Conservation (phyloP, 2,113 vertebrate genomes). For the Oncorhynchus mykiss region DNA sequence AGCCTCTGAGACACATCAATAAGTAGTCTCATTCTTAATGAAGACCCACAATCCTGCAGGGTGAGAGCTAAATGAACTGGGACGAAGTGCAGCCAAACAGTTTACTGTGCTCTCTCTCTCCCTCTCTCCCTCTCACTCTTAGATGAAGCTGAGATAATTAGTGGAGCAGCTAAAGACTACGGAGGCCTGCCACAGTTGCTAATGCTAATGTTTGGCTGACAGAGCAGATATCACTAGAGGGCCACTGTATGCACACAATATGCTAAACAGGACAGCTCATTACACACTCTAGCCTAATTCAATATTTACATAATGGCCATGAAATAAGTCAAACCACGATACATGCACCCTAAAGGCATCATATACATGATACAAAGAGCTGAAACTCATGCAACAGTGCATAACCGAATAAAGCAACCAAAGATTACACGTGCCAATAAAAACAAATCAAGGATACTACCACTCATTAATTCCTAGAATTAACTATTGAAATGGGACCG, state of each 20-base stretch:
- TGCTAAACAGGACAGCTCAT: neutral
- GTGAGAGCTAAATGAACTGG: constrained; percentile 63
- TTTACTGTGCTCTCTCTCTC: constrained; percentile 39
- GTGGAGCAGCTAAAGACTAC: neutral
- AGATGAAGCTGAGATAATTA: neutral
- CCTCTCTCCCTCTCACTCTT: neutral
- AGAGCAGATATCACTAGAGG: neutral
- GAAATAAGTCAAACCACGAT: too few species aligned
- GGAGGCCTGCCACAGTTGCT: neutral
- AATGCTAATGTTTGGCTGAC: neutral
- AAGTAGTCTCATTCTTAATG: constrained; percentile 63
- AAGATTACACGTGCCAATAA: neutral
- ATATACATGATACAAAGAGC: too few species aligned
- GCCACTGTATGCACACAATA: too few species aligned
- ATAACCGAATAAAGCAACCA: too few species aligned
- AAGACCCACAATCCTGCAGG: constrained; percentile 50
- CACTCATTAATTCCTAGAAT: too few species aligned
- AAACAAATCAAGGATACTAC: too few species aligned
- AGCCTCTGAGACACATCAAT: constrained; percentile 58
- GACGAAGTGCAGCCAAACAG: constrained; percentile 62
- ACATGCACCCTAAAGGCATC: too few species aligned
- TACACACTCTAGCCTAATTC: too few species aligned
- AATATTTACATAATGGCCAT: too few species aligned
- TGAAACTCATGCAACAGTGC: too few species aligned
- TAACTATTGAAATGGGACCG: too few species aligned